Evolutionary conservation across 2,113 vertebrate species (phyloP), one percentile per base, ranked within the genome.

Genomic region (Parus major): DNA sequence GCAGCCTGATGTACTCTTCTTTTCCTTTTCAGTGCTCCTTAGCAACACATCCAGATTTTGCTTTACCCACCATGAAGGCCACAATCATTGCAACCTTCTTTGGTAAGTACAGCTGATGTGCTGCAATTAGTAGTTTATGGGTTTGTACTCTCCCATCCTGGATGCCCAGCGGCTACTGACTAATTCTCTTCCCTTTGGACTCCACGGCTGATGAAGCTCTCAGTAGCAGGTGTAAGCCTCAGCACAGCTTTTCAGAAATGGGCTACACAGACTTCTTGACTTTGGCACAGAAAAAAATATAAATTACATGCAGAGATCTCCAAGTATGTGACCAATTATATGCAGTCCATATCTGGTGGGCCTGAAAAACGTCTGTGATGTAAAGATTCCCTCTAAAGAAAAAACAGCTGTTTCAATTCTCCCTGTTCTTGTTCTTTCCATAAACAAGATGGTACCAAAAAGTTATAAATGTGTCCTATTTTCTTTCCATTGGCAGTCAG

Each of bases 1-100:
- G 22, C 39, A 90, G 17, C 42, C 59, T 95, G 50, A 94, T 33
- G 2, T 49, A n/a, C 3, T 76, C 24, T 64, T 78, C 31, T 78
- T 86, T 94, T 92, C 31, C n/a, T 82, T 97, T 95, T 61, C 95
- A 96, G 79, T 23, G 76, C 39, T 73, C 41, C 73, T 61, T 84
- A 90, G 49, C 22, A 77, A 96, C 63, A 49, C 52, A 88, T 59
- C 64, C 56, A 88, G 90, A 75, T 81, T 86, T 93, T 76, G 42
- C 36, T 96, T 95, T 90, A 94, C 71, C 96, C 95, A 94, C 71
- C 80, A 98, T 98, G 98, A 98, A 98, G 96, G 77, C 93, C 92
- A 97, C 94, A 85, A 82, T 93, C 90, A 89, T 96, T 90, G 92
- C 96, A 92, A 64, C 92, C 91, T 82, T 97, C 77, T 97, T 98